phyloP scores from a whole-genome alignment of 2,888 invertebrate species.

The Mimachlamys varia region DNA sequence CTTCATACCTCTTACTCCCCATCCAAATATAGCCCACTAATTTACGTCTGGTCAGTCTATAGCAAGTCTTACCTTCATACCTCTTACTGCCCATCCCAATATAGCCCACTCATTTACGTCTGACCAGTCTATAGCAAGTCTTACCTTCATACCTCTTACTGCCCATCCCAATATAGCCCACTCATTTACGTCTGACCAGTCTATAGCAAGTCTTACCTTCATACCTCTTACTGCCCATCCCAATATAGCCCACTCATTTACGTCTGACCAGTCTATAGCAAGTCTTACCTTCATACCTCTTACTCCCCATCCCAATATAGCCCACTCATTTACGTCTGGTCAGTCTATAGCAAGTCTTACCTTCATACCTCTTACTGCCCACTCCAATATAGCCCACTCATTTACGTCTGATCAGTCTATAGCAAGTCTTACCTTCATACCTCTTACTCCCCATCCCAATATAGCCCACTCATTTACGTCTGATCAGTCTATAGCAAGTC shows the following conservation, averaged over 20 bases:
- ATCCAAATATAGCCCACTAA: not conserved
- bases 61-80: not conserved
- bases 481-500: not conserved
- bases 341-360: not conserved
- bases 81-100: not conserved
- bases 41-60: not conserved
- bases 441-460: not conserved
- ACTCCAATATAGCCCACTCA: not conserved
- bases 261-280: not conserved
- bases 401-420: not conserved
- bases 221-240: not conserved
- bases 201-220: not conserved
- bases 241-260: not conserved
- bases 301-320: not conserved
- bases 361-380: not conserved
- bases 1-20: not conserved
- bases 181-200: constrained; percentile 2
- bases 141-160: not conserved
- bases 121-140: not conserved
- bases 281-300: not conserved
- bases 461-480: not conserved
- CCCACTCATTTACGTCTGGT: constrained; percentile 3
- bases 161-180: not conserved
- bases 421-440: not conserved
- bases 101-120: not conserved